A percentile compares a stretch with the other conserved stretches of the same genome.
Conservation (phyloP, 92 coral and sea anemone species). For the Virgularia gustaviana region DNA sequence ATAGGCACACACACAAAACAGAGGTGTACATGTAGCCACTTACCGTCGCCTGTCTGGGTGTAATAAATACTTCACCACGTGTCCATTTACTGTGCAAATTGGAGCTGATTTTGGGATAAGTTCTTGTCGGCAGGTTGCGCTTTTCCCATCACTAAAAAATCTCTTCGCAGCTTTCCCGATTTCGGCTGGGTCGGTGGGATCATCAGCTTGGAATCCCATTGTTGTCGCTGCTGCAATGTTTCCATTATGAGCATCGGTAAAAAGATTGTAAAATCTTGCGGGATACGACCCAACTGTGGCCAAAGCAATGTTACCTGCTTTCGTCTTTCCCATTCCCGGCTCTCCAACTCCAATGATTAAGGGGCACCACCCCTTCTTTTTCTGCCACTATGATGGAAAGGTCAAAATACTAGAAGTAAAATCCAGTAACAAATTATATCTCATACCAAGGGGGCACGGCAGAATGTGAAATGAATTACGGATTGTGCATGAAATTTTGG, state of each 20-base stretch:
- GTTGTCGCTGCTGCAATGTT: slow-evolving; percentile 22
- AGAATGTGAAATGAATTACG: no score
- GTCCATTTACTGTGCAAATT: slow-evolving; percentile 50
- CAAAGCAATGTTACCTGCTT: slow-evolving; percentile 44
- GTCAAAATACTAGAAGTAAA: no score
- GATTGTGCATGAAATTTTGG: no score
- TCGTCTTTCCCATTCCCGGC: slow-evolving; percentile 53
- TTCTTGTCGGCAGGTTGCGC: slow-evolving; percentile 32
- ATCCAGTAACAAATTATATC: no score
- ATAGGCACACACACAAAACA: no score
- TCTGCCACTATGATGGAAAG: slow-evolving; percentile 31
- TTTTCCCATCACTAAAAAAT: slow-evolving; percentile 47
- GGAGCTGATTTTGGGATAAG: slow-evolving; percentile 41
- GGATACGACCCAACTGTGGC: slow-evolving; percentile 41
- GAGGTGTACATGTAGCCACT: no score
- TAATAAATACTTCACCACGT: slow-evolving; percentile 45
- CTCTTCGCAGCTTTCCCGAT: slow-evolving; percentile 56
- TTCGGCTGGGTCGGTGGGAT: slow-evolving; percentile 56
- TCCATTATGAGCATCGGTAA: slow-evolving; percentile 45
- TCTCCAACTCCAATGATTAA: slow-evolving; percentile 32
- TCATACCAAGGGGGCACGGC: no score
- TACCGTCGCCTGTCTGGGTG: slow-evolving; percentile 53
- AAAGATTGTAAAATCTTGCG: slow-evolving; percentile 31
- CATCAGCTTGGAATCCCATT: slow-evolving; percentile 51
- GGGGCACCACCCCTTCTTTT: slow-evolving; percentile 46